Evolutionary conservation across 2,113 vertebrate genomes (phyloP).

Genomic region (Polypterus senegalus): DNA sequence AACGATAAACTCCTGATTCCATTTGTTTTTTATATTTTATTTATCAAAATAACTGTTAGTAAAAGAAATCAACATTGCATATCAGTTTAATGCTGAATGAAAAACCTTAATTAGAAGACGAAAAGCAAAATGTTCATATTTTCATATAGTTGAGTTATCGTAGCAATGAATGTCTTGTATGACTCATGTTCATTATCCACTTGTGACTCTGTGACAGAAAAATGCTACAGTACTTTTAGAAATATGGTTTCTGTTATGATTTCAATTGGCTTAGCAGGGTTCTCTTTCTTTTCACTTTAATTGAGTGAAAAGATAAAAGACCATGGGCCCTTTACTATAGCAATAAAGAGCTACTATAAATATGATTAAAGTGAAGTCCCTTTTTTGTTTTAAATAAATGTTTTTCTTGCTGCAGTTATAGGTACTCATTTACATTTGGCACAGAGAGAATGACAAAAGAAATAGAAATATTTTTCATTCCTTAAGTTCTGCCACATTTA

Average conservation of each 20-base stretch:
- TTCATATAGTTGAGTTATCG: too few relatives aligned
- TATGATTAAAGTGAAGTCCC: conserved; percentile 3
- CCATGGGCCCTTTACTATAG: background rate
- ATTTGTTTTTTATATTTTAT: too few relatives aligned
- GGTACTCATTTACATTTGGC: background rate
- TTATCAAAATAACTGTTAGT: too few relatives aligned
- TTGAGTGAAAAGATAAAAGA: conserved; percentile 1
- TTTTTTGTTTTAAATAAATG: background rate
- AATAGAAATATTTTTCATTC: background rate
- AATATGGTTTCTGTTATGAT: background rate
- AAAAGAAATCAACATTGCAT: too few relatives aligned
- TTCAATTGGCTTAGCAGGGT: background rate
- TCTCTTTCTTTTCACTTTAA: conserved; percentile 1
- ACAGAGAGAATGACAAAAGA: background rate
- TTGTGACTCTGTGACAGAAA: background rate
- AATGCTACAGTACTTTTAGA: background rate
- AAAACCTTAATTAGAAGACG: too few relatives aligned
- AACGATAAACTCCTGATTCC: too few relatives aligned
- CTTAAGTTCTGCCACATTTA: background rate
- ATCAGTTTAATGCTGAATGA: too few relatives aligned
- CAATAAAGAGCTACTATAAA: conserved; percentile 1
- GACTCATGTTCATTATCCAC: background rate
- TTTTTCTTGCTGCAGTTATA: background rate
- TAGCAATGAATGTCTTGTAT: background rate
- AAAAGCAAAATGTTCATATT: too few relatives aligned